These are phyloP conservation scores for Muntiacus muntjak DNA, from an alignment of 2,113 vertebrate species.

Conservation along the genomic window DNA sequence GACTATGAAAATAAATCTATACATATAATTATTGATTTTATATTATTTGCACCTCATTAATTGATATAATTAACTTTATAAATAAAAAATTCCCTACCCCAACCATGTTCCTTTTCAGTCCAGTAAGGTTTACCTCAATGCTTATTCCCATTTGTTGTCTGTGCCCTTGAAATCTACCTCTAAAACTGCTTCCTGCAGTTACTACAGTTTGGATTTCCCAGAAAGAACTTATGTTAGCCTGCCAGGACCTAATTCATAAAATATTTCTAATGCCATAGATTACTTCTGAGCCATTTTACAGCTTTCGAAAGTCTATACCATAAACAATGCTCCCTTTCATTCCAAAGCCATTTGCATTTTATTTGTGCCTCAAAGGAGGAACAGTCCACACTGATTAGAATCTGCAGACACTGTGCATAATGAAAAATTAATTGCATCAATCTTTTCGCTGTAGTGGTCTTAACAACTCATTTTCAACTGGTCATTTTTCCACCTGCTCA, in stretches of 20 bases:
- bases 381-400: constrained; percentile 86
- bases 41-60: neutral
- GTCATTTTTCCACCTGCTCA: constrained; percentile 89
- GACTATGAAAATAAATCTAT: neutral
- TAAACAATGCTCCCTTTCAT: constrained; percentile 78
- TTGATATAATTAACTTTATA: neutral
- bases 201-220: constrained; percentile 5
- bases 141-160: neutral
- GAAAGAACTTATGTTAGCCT: constrained; percentile 32
- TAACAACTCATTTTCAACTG: constrained; percentile 87
- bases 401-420: constrained; percentile 81
- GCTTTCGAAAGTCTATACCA: constrained; percentile 68
- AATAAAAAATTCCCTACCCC: neutral
- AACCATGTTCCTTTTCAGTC: neutral
- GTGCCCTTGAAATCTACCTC: constrained; percentile 33
- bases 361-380: constrained; percentile 80
- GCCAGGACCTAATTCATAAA: constrained; percentile 74
- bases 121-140: neutral
- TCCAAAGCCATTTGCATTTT: constrained; percentile 82
- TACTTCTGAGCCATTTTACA: constrained; percentile 75
- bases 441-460: constrained; percentile 85
- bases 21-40: neutral
- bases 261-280: constrained; percentile 73
- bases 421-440: constrained; percentile 91
- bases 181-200: neutral